Percentiles rank a stretch among this genome's conserved stretches.
Evolutionary conservation across 1,140 invertebrate genomes (phyloP).

Genomic region (Drosophila azteca): DNA sequence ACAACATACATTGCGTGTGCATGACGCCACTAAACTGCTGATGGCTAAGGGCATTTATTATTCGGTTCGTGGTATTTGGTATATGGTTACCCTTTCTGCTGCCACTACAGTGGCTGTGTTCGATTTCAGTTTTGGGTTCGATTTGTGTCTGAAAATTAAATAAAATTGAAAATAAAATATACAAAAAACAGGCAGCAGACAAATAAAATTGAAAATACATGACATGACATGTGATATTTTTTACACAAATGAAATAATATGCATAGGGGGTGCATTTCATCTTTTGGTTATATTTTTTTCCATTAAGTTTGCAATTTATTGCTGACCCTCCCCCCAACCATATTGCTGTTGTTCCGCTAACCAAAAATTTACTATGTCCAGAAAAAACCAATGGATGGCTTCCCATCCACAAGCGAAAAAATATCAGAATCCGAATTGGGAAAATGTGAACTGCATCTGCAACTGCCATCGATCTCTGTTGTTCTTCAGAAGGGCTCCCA

Average conservation of each 20-base stretch:
- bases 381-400: neutral
- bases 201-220: neutral
- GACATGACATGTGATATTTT: slow-evolving; percentile 21
- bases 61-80: too few species aligned
- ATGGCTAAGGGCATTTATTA: too few species aligned
- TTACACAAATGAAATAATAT: slow-evolving; percentile 42
- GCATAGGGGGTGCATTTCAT: slow-evolving; percentile 9
- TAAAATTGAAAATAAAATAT: slow-evolving; percentile 40
- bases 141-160: slow-evolving; percentile 43
- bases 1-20: too few species aligned
- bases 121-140: slow-evolving; percentile 24
- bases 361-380: neutral
- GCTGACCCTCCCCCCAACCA: slow-evolving; percentile 4
- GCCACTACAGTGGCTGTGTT: neutral
- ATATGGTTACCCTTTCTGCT: neutral
- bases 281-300: slow-evolving; percentile 1
- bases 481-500: neutral
- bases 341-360: slow-evolving; percentile 41
- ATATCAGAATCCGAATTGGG: neutral
- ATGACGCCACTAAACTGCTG: too few species aligned
- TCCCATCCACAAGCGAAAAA: neutral
- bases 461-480: slow-evolving; percentile 36
- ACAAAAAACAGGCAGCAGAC: neutral
- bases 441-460: slow-evolving; percentile 27
- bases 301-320: slow-evolving; percentile 40